These are phyloP conservation scores for Triops longicaudatus DNA, from an alignment of 1,140 invertebrate genomes.

Conservation along the genomic window DNA sequence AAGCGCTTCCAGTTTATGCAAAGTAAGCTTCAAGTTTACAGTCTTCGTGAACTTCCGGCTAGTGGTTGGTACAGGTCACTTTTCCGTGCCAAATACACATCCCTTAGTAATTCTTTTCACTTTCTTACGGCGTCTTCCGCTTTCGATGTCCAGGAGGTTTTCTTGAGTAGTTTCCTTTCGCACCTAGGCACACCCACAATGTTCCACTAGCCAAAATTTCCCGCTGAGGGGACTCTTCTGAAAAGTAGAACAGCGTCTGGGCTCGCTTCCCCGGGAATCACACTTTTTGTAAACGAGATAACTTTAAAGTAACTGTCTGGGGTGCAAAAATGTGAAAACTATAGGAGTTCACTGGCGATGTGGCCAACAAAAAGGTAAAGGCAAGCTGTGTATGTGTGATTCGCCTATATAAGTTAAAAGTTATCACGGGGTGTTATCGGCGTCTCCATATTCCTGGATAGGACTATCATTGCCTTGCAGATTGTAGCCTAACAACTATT, in stretches of 20 bases:
- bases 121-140: conserved; percentile 10
- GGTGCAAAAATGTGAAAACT: not conserved
- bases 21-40: too few species aligned
- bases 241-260: not conserved
- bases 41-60: too few species aligned
- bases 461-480: conserved; percentile 5
- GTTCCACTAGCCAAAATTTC: not conserved
- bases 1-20: too few species aligned
- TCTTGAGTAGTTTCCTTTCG: not conserved
- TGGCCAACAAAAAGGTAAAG: not conserved
- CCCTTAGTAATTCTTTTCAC: not conserved
- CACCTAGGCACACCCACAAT: conserved; percentile 9
- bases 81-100: conserved; percentile 12
- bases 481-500: conserved; percentile 15
- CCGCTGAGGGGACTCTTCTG: not conserved
- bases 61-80: not conserved
- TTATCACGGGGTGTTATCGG: conserved; percentile 14
- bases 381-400: not conserved
- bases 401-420: conserved; percentile 1
- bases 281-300: not conserved
- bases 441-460: conserved; percentile 14
- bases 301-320: too few species aligned
- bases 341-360: not conserved
- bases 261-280: not conserved
- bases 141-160: not conserved